Conservation (phyloP, 2,888 invertebrate species). For the Pseudanteris insignis region DNA sequence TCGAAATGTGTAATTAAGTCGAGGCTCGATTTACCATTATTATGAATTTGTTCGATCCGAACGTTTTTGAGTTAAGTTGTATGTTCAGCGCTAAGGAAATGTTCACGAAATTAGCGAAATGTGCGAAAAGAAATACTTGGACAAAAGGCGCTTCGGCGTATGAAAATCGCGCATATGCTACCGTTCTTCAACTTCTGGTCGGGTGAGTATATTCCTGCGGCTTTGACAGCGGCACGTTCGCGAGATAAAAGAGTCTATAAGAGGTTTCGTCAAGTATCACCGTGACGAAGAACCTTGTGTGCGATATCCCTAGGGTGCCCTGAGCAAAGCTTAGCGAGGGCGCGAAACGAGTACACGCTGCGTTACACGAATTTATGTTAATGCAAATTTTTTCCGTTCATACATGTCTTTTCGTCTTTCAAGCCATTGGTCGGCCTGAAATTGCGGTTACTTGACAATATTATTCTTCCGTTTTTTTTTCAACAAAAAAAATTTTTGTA, state of each 20-base stretch:
- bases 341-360: too few relatives aligned
- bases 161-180: conserved; percentile 40
- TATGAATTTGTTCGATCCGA: too few relatives aligned
- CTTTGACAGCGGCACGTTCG: conserved; percentile 44
- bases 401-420: not conserved
- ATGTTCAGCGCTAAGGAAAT: conserved; percentile 9
- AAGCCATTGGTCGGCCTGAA: too few relatives aligned
- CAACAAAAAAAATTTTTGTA: not conserved
- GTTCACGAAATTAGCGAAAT: conserved; percentile 28
- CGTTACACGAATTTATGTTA: too few relatives aligned
- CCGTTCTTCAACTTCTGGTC: conserved; percentile 36
- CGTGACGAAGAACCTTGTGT: conserved; percentile 28
- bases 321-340: too few relatives aligned
- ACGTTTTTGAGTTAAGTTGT: too few relatives aligned
- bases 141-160: conserved; percentile 24
- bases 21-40: too few relatives aligned
- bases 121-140: conserved; percentile 23
- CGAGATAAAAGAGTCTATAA: conserved; percentile 41
- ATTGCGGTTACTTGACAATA: too few relatives aligned
- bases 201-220: conserved; percentile 33
- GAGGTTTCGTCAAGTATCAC: too few relatives aligned
- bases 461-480: too few relatives aligned
- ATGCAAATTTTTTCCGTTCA: too few relatives aligned
- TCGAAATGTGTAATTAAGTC: too few relatives aligned
- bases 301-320: conserved; percentile 7